phyloP scores from a whole-genome alignment of 2,797 vertebrate genomes.

The Melanotaenia maccullochi region DNA sequence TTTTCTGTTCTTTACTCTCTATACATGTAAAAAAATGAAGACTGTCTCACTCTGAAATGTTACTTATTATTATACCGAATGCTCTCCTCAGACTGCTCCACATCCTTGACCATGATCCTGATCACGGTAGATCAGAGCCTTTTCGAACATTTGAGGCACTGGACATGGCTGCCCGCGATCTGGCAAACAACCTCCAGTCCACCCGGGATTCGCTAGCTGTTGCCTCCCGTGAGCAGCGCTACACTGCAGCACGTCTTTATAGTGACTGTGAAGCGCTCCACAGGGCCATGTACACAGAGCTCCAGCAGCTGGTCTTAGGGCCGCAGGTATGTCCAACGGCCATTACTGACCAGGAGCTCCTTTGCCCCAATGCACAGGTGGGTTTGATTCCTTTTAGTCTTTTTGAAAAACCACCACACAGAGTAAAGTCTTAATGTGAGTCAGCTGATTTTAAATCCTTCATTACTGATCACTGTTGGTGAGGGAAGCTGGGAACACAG shows the following conservation, averaged over 20 bases:
- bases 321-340: constrained; percentile 84
- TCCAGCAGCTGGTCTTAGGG: constrained; percentile 85
- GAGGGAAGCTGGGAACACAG: constrained; percentile 51
- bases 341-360: constrained; percentile 75
- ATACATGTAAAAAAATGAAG: neutral
- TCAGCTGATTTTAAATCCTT: constrained; percentile 30
- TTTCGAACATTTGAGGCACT: constrained; percentile 88
- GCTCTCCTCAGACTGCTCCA: constrained; percentile 85
- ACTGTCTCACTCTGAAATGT: neutral
- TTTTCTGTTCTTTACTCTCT: neutral
- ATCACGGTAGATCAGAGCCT: constrained; percentile 79
- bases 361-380: constrained; percentile 85
- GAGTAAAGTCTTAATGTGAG: constrained; percentile 51
- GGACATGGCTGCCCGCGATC: constrained; percentile 82
- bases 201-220: constrained; percentile 78
- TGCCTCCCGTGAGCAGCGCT: constrained; percentile 78
- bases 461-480: constrained; percentile 34
- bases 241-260: constrained; percentile 76
- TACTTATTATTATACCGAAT: neutral
- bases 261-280: constrained; percentile 81
- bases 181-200: constrained; percentile 78
- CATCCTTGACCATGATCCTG: constrained; percentile 81
- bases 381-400: constrained; percentile 61
- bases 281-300: constrained; percentile 82
- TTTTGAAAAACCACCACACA: neutral